Percentiles rank a stretch among this genome's conserved stretches.
Evolutionary conservation across 1,140 invertebrate genomes (phyloP).

Genomic region (Drosophila nasuta): DNA sequence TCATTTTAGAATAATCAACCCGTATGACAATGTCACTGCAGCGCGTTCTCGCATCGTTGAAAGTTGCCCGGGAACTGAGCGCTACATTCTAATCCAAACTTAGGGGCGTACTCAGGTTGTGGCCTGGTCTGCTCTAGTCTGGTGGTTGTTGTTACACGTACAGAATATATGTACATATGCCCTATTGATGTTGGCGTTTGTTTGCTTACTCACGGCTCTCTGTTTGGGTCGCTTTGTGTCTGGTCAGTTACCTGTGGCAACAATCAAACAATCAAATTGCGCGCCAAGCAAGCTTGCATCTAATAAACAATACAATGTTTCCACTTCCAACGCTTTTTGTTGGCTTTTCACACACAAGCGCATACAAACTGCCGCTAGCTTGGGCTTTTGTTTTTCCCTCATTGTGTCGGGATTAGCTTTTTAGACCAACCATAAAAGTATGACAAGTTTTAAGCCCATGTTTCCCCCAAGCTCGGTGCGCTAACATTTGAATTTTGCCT

Average conservation of each 20-base stretch:
- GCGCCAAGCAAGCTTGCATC: slow-evolving; percentile 55
- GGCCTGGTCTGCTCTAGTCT: neutral
- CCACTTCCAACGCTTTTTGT: slow-evolving; percentile 22
- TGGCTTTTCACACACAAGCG: slow-evolving; percentile 2
- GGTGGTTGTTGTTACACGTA: slow-evolving; percentile 15
- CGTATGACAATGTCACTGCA: slow-evolving; percentile 11
- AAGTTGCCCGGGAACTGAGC: slow-evolving; percentile 74
- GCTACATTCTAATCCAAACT: slow-evolving; percentile 69
- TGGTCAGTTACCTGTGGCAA: slow-evolving; percentile 84
- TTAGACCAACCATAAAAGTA: slow-evolving; percentile 14
- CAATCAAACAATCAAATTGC: slow-evolving; percentile 69
- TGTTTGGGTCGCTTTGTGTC: slow-evolving; percentile 79
- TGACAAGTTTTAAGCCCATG: slow-evolving; percentile 3
- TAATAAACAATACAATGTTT: slow-evolving; percentile 59
- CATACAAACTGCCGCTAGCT: slow-evolving; percentile 44
- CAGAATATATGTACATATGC: neutral
- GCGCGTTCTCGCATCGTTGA: slow-evolving; percentile 54
- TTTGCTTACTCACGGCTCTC: slow-evolving; percentile 67
- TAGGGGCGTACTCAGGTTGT: slow-evolving; percentile 29
- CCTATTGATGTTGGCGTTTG: slow-evolving; percentile 48
- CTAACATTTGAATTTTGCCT: neutral
- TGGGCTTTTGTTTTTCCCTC: slow-evolving; percentile 35
- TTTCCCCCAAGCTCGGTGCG: neutral
- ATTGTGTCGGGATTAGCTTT: slow-evolving; percentile 32
- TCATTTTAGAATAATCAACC: slow-evolving; percentile 7